A percentile compares a stretch with the other conserved stretches of the same genome.
Evolutionary conservation across 2,797 vertebrate genomes (phyloP).

Genomic region (Silurus lanzhouensis): DNA sequence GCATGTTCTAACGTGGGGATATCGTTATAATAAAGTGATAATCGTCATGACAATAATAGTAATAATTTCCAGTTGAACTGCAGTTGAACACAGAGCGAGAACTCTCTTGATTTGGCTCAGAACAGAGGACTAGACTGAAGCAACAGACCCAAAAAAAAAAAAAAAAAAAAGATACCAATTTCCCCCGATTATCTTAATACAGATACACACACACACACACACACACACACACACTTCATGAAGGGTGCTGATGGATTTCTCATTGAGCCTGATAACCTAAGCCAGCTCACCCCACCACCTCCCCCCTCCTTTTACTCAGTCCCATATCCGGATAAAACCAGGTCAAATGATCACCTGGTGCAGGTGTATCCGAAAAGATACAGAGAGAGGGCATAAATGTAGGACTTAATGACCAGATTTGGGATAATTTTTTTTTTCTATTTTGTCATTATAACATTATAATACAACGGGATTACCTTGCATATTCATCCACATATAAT

Average conservation of each 20-base stretch:
- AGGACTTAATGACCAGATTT: background rate
- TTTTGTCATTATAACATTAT: background rate
- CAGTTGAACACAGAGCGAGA: conserved; percentile 62
- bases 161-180: conserved; percentile 39
- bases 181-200: conserved; percentile 45
- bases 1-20: conserved; percentile 47
- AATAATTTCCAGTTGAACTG: conserved; percentile 72
- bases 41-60: conserved; percentile 60
- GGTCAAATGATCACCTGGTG: background rate
- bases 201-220: conserved; percentile 40
- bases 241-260: conserved; percentile 32
- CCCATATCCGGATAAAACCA: background rate
- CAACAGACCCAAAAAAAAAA: conserved; percentile 45
- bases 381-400: background rate
- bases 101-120: conserved; percentile 72
- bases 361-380: background rate
- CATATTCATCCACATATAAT: background rate
- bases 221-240: conserved; percentile 40
- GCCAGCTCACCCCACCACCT: background rate
- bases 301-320: background rate
- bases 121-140: conserved; percentile 61
- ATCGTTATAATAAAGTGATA: conserved; percentile 61
- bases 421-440: background rate
- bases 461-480: background rate
- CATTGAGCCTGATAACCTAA: background rate